Conservation (phyloP, 2,113 vertebrate genomes). For the Pogonocichla stellata region DNA sequence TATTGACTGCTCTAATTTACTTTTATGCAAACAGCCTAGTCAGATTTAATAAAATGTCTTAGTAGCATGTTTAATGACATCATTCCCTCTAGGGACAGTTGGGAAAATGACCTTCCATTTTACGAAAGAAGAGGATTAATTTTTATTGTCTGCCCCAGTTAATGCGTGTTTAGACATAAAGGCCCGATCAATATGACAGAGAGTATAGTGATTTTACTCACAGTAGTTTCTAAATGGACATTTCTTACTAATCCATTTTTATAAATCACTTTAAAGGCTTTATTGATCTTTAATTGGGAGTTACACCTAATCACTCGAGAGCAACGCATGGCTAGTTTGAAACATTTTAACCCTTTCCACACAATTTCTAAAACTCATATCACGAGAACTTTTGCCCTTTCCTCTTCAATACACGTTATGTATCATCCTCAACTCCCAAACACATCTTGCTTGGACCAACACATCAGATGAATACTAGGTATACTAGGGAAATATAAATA, state of each 20-base stretch:
- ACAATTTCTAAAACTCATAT: not conserved
- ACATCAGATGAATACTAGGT: not conserved
- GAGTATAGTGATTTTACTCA: slow-evolving; percentile 73
- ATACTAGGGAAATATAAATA: not conserved
- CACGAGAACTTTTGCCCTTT: not conserved
- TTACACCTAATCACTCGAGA: slow-evolving; percentile 71
- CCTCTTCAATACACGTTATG: not conserved
- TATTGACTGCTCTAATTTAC: slow-evolving; percentile 70
- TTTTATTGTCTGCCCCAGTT: slow-evolving; percentile 73
- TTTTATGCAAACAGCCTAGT: slow-evolving; percentile 70
- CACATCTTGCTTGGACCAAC: not conserved
- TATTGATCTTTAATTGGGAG: slow-evolving; percentile 84
- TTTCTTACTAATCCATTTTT: slow-evolving; percentile 78
- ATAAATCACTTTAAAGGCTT: slow-evolving; percentile 82
- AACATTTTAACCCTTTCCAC: slow-evolving; percentile 50
- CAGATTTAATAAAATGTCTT: slow-evolving; percentile 73
- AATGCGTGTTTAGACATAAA: slow-evolving; percentile 72
- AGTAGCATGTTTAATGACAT: slow-evolving; percentile 73
- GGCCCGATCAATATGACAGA: slow-evolving; percentile 70
- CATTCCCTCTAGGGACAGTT: slow-evolving; percentile 65
- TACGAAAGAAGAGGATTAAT: slow-evolving; percentile 69
- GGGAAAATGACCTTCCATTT: slow-evolving; percentile 70
- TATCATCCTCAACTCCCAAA: not conserved
- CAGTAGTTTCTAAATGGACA: slow-evolving; percentile 76
- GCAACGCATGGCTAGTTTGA: not conserved